Evolutionary conservation across 1,140 invertebrate genomes (phyloP), one percentile per base, ranked within the genome.

Genomic region (Bombus confusus): DNA sequence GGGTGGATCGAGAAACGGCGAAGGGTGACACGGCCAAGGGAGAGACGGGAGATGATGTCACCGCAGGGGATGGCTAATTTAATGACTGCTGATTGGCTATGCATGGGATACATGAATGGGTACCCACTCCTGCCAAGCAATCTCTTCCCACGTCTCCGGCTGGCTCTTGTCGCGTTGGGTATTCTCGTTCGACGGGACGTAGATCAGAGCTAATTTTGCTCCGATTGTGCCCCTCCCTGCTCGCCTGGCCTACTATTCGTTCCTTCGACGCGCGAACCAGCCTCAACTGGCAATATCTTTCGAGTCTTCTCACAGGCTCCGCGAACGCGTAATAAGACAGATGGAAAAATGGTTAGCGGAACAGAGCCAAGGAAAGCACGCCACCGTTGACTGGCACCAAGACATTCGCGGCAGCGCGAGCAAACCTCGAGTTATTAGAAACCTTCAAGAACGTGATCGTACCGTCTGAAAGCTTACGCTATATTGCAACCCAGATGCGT

Each of bases 51-150:
- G 85, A 82, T 79, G 75, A 88, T 86, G 68, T 91, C 88, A 87
- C 86, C 81, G 72, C 83, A 84, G 88, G 92, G 91, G 91, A 72
- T 87, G 80, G 90, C 90, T 92, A 92, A 93, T 93, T 93, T 93
- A 92, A 93, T 92, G 91, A 92, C 88, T 91, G 87, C 75, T 80
- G 91, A 93, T 93, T 92, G 91, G 92, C 91, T 91, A 90, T 91
- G 91, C 91, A 91, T 89, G 87, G 88, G 88, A 89, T 85, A 86
- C 77, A 73, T 77, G 76, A 71, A 87, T 82, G 80, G 88, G 78
- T 75, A 76, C n/a, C 59, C 69, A 57, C 57, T 87, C 64, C 68
- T 72, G 9, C 52, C 52, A 52, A 62, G 31, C 83, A 47, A 41
- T 86, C 78, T 75, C 84, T 86, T 81, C 79, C 84, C 78, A 81